Conservation (phyloP, 2,888 invertebrate genomes). For the Bugula neritina region DNA sequence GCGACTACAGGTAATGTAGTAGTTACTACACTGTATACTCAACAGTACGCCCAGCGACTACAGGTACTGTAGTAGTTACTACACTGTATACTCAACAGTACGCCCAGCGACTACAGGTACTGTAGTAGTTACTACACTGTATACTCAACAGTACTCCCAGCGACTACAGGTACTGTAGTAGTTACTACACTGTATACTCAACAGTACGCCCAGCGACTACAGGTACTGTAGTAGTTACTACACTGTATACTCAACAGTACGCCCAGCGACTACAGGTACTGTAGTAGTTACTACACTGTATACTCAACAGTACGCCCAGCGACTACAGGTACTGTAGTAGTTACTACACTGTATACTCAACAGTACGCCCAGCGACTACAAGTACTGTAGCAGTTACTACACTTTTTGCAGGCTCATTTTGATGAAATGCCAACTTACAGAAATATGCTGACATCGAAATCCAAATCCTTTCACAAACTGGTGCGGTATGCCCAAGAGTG, state of each 20-base stretch:
- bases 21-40: neutral
- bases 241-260: constrained; percentile 15
- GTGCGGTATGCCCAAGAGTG: constrained; percentile 71
- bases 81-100: constrained; percentile 17
- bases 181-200: constrained; percentile 3
- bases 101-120: constrained; percentile 23
- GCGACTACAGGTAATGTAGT: constrained; percentile 7
- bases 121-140: neutral
- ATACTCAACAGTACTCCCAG: constrained; percentile 21
- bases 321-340: constrained; percentile 10
- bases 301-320: constrained; percentile 23
- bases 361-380: constrained; percentile 24
- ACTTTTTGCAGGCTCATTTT: constrained; percentile 67
- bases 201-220: constrained; percentile 24
- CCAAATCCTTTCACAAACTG: constrained; percentile 83
- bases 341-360: constrained; percentile 3
- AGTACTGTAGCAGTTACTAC: too few species aligned
- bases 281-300: neutral
- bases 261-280: constrained; percentile 22
- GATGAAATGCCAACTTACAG: constrained; percentile 82
- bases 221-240: constrained; percentile 9
- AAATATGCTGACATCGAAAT: constrained; percentile 88
- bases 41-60: constrained; percentile 24
- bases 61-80: constrained; percentile 13
- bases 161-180: constrained; percentile 13